phyloP scores from a whole-genome alignment of 2,888 invertebrate genomes.

The Cordilura impudica region DNA sequence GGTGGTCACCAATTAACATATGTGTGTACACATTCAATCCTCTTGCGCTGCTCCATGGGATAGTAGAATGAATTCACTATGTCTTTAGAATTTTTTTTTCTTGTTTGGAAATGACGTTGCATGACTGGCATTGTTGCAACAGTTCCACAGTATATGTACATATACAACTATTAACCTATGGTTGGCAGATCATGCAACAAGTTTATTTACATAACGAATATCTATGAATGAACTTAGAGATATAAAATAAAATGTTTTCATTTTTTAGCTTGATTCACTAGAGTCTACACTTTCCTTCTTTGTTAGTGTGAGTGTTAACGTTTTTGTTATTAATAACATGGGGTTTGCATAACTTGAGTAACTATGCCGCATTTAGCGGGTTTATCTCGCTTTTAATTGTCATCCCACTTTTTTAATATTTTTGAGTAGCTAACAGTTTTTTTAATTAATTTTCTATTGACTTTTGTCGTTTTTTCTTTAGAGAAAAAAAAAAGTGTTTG shows the following conservation, averaged over 20 bases:
- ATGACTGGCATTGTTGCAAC: slow-evolving; percentile 29
- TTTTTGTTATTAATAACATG: too few species aligned
- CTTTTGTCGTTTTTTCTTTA: too few species aligned
- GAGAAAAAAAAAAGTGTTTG: too few species aligned
- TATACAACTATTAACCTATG: slow-evolving; percentile 51
- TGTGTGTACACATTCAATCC: not conserved
- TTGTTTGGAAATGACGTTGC: slow-evolving; percentile 35
- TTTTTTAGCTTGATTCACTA: not conserved
- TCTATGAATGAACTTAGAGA: slow-evolving; percentile 48
- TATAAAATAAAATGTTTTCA: slow-evolving; percentile 2
- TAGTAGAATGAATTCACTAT: not conserved
- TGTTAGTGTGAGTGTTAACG: not conserved
- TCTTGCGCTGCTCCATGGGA: slow-evolving; percentile 24
- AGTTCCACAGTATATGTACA: too few species aligned
- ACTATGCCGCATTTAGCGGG: too few species aligned
- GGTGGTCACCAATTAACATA: slow-evolving; percentile 27
- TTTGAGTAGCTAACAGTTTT: too few species aligned
- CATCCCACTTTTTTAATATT: too few species aligned
- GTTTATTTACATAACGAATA: slow-evolving; percentile 54
- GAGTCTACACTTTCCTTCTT: slow-evolving; percentile 28
- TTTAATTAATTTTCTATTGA: too few species aligned
- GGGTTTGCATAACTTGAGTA: too few species aligned
- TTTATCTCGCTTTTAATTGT: too few species aligned
- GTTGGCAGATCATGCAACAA: slow-evolving; percentile 57
- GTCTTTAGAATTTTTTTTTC: slow-evolving; percentile 1